These are phyloP conservation scores for Ictalurus punctatus DNA, from an alignment of 2,113 vertebrate genomes.

Conservation along the genomic window DNA sequence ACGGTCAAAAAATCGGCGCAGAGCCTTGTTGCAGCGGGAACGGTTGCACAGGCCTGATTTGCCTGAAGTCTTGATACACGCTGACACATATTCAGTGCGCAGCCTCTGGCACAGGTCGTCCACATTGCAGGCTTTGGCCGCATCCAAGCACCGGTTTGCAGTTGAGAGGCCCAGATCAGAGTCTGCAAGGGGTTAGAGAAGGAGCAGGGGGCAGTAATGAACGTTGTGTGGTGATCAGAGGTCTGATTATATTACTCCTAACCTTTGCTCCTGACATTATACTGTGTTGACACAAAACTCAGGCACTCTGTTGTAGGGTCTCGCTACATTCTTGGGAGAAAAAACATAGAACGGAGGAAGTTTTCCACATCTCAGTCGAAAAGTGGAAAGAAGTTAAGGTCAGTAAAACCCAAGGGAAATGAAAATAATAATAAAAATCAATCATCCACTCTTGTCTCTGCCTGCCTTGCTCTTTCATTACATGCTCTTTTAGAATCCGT, in stretches of 20 bases:
- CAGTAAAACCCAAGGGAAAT: slow-evolving; percentile 35
- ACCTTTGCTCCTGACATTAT: slow-evolving; percentile 29
- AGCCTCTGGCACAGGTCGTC: slow-evolving; percentile 86
- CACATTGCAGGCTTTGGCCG: slow-evolving; percentile 85
- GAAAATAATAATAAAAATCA: slow-evolving; percentile 36
- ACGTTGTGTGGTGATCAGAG: slow-evolving; percentile 16
- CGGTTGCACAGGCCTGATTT: slow-evolving; percentile 80
- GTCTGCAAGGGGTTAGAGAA: slow-evolving; percentile 58
- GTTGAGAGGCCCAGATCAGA: slow-evolving; percentile 70
- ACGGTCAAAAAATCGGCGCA: slow-evolving; percentile 90
- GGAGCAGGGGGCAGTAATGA: background rate
- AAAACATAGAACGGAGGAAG: background rate
- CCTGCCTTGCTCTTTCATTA: slow-evolving; percentile 22
- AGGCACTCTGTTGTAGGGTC: background rate
- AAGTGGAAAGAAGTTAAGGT: slow-evolving; percentile 24
- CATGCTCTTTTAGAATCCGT: slow-evolving; percentile 2
- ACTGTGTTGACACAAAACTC: slow-evolving; percentile 26
- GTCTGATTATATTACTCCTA: slow-evolving; percentile 25
- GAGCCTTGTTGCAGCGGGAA: slow-evolving; percentile 82
- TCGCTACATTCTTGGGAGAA: background rate
- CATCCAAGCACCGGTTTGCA: slow-evolving; percentile 88
- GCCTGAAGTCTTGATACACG: slow-evolving; percentile 78
- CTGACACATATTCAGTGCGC: slow-evolving; percentile 86
- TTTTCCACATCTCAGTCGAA: background rate
- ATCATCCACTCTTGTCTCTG: slow-evolving; percentile 25